phyloP scores from a whole-genome alignment of 2,797 vertebrate genomes.

The Lepilemur ruficaudatus region DNA sequence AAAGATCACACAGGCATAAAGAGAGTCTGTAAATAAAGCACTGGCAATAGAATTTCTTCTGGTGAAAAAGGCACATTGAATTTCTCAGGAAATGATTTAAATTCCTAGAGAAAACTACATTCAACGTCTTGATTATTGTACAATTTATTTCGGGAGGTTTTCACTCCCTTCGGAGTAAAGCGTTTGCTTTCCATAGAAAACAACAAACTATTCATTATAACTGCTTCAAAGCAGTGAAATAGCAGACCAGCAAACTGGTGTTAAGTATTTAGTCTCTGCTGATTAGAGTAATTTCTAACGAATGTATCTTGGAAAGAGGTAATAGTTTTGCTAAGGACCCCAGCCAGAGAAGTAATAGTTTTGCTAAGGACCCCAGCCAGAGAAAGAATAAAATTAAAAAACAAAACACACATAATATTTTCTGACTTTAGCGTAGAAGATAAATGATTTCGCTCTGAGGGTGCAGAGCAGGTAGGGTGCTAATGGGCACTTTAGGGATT shows the following conservation, averaged over 20 bases:
- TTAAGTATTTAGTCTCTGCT: neutral
- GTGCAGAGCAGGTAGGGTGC: neutral
- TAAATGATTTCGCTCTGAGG: neutral
- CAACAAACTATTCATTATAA: constrained; percentile 32
- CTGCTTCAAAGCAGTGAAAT: neutral
- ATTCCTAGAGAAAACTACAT: neutral
- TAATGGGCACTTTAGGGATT: neutral
- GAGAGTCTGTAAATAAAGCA: neutral
- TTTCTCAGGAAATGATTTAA: constrained; percentile 29
- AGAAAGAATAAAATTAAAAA: neutral
- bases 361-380: neutral
- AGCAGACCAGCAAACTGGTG: neutral
- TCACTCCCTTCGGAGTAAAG: neutral
- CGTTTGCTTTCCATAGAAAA: constrained; percentile 42
- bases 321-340: neutral
- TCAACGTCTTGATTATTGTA: neutral
- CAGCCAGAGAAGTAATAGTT: neutral
- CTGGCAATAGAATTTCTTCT: neutral
- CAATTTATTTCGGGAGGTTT: neutral
- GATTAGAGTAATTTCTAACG: neutral
- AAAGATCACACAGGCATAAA: neutral
- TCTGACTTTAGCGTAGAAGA: neutral
- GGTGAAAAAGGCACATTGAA: neutral
- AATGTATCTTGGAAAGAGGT: neutral
- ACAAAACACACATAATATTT: neutral